A percentile compares a stretch with the other conserved stretches of the same genome.
Evolutionary conservation across 2,888 invertebrate genomes (phyloP).

Genomic region (Plebejus melissa): DNA sequence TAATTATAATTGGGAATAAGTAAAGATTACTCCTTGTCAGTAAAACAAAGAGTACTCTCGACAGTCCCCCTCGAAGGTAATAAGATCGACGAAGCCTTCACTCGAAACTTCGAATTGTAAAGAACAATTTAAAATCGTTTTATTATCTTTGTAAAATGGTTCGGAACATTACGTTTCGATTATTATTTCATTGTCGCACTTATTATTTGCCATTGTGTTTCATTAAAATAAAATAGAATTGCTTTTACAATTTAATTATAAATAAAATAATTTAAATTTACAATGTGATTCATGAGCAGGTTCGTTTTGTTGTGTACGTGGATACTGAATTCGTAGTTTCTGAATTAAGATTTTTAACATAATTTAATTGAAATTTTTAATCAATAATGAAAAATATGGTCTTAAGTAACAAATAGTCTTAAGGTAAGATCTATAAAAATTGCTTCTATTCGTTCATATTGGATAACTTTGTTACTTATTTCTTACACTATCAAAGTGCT

Average conservation of each 20-base stretch:
- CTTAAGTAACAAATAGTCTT: too few relatives aligned
- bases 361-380: too few relatives aligned
- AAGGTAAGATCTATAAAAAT: too few relatives aligned
- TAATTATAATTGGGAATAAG: constrained; percentile 34
- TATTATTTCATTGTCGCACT: constrained; percentile 33
- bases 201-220: constrained; percentile 5
- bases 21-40: constrained; percentile 31
- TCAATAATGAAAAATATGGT: too few relatives aligned
- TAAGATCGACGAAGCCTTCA: constrained; percentile 32
- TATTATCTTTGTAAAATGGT: constrained; percentile 49
- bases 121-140: constrained; percentile 44
- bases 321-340: background rate
- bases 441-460: too few relatives aligned
- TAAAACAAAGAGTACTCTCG: constrained; percentile 34
- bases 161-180: constrained; percentile 69
- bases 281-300: background rate
- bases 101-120: constrained; percentile 35
- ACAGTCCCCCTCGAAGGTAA: constrained; percentile 29
- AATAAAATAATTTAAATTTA: background rate
- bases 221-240: constrained; percentile 15
- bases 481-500: too few relatives aligned
- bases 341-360: background rate
- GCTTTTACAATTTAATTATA: background rate
- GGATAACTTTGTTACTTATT: too few relatives aligned
- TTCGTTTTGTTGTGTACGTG: background rate